Evolutionary conservation across 2,113 vertebrate species (phyloP), one percentile per base, ranked within the genome.

Genomic region (Cygnus buccinator): DNA sequence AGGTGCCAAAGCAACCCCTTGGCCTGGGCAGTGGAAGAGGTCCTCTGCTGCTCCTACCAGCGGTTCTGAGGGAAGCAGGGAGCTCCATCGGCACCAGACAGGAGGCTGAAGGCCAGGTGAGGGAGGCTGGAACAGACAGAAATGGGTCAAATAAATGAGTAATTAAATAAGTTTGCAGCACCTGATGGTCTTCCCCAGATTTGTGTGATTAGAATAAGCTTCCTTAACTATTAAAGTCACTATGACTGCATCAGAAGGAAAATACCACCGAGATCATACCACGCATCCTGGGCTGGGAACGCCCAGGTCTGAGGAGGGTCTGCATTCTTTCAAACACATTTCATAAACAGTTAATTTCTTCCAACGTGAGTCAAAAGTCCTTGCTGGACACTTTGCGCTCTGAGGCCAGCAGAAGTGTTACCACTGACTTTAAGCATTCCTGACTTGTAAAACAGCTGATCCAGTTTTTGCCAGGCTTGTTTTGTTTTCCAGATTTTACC

Each of bases 301-400:
- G 66, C 62, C 86, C 4, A 1, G 28, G 28, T 78, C 88, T 74
- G n/a, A 7, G 43, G 77, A 74, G 84, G 76, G 33, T 59, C 94
- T 96, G 93, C 22, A 14, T 79, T 77, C 93, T 65, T 68, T 92
- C 92, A 89, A 7, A 91, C 79, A 17, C 87, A 39, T 97, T 82
- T 93, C 95, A 84, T 61, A 55, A 89, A 72, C 92, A 46, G 52
- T 15, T 73, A 2, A 11, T 65, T 84, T 81, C 48, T 10, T 55
- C 74, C 54, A 39, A 4, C 39, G 1, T 18, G 62, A 55, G 72
- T 71, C 84, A 35, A 35, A 75, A 79, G 85, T 35, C 0, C n/a
- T 71, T 43, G 77, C 89, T 75, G 84, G 52, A 10, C 62, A 65
- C 83, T 23, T 50, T 43, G 82, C 33, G 0, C 78, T 87, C 71